phyloP scores from a whole-genome alignment of 1,140 invertebrate species.

The Drosophila santomea region DNA sequence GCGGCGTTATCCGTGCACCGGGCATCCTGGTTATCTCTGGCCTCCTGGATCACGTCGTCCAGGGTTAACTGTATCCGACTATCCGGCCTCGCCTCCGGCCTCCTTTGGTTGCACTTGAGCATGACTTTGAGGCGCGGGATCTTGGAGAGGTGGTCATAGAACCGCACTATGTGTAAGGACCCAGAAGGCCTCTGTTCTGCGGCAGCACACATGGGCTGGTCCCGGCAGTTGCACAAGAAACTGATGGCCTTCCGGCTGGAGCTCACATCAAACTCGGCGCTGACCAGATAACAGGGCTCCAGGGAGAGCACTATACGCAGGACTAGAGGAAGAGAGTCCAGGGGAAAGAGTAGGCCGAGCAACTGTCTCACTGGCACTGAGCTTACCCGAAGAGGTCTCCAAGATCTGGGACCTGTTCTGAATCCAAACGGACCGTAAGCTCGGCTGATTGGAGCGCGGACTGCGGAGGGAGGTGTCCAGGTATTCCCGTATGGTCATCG shows the following conservation, averaged over 20 bases:
- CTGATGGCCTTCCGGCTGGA: slow-evolving; percentile 38
- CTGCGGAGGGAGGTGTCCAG: slow-evolving; percentile 9
- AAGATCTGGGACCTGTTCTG: slow-evolving; percentile 45
- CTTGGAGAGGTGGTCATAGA: slow-evolving; percentile 53
- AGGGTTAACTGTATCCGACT: slow-evolving; percentile 43
- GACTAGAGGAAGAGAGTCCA: slow-evolving; percentile 18
- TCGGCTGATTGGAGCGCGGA: slow-evolving; percentile 19
- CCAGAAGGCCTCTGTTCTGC: background rate
- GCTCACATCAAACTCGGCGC: slow-evolving; percentile 47
- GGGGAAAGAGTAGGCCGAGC: background rate
- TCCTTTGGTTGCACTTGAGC: slow-evolving; percentile 43
- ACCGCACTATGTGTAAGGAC: slow-evolving; percentile 48
- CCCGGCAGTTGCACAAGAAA: slow-evolving; percentile 53
- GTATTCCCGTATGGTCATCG: slow-evolving; percentile 22
- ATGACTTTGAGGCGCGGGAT: slow-evolving; percentile 58
- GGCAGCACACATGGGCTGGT: slow-evolving; percentile 29
- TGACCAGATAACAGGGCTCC: slow-evolving; percentile 74
- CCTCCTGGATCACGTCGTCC: slow-evolving; percentile 53
- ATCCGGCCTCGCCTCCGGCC: slow-evolving; percentile 11
- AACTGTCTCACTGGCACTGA: background rate
- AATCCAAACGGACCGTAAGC: slow-evolving; percentile 59
- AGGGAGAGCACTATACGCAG: slow-evolving; percentile 56
- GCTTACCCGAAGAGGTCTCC: slow-evolving; percentile 60
- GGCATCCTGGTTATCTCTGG: slow-evolving; percentile 33
- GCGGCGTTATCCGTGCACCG: slow-evolving; percentile 23